Evolutionary conservation across 2,888 invertebrate species (phyloP), one percentile per base, ranked within the genome.

Genomic region (Aporophyla nigra): DNA sequence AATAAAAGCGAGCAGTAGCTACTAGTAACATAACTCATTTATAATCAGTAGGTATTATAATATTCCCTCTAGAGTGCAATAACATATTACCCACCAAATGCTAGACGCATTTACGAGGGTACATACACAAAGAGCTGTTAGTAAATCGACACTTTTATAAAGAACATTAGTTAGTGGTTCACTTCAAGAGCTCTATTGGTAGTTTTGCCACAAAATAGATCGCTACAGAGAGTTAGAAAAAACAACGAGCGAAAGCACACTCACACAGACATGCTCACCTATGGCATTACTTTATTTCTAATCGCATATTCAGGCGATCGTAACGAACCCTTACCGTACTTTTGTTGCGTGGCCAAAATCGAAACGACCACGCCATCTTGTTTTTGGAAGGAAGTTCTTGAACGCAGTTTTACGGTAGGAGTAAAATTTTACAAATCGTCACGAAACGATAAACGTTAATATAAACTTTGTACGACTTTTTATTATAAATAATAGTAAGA

Each of bases 131-230:
- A 27, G 4, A 21, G 12, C 16, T 66, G 19, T 40, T 46, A 79
- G 51, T 61, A 40, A 53, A 40, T 75, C 14, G 43, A 63, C n/a
- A 24, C 21, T 19, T 16, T 14, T 69, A 24, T 49, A 59, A 49
- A 33, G 53, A 69, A 65, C 24, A 46, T 67, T n/a, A 69, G 77
- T 76, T 82, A 69, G 56, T 61, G 40, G n/a, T 46, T 46, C 27
- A 82, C 67, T 68, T 76, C 65, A 80, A 63, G 12, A n/a, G 1
- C 21, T 63, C 49, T 46, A 21, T 49, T 33, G 43, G 33, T 65
- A 62, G 7, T 33, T 9, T 14, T 51, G 5, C 21, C 53, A 67
- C 33, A 16, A 33, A 21, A n/a, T 16, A n/a, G 16, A 16, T 5
- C 16, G 9, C 5, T 51, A 53, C n/a, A 67, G 53, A 33, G n/a